Evolutionary conservation across 1,140 invertebrate genomes (phyloP).

Genomic region (Lethrus apterus): DNA sequence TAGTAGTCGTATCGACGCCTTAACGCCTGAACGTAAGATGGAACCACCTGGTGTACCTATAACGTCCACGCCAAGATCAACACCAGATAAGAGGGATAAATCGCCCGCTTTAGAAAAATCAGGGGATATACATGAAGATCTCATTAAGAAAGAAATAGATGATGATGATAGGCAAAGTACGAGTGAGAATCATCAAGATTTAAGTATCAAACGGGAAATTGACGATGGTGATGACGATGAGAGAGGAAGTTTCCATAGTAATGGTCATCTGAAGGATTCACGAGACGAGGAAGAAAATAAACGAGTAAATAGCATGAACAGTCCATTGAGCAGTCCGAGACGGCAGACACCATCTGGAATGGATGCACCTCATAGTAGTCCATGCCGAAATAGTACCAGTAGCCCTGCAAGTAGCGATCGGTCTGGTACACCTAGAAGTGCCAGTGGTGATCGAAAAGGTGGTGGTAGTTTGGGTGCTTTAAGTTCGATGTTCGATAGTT

Average conservation of each 20-base stretch:
- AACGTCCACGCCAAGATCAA: slow-evolving; percentile 63
- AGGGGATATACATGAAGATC: slow-evolving; percentile 39
- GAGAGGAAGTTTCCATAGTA: slow-evolving; percentile 45
- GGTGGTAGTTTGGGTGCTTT: slow-evolving; percentile 68
- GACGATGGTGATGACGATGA: slow-evolving; percentile 50
- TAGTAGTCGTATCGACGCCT: slow-evolving; percentile 63
- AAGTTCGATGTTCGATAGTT: slow-evolving; percentile 83
- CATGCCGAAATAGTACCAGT: slow-evolving; percentile 52
- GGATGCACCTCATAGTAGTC: slow-evolving; percentile 43
- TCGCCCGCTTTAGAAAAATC: slow-evolving; percentile 42
- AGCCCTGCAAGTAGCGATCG: slow-evolving; percentile 68
- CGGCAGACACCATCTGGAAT: slow-evolving; percentile 41
- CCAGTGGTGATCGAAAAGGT: slow-evolving; percentile 50
- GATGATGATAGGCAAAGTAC: slow-evolving; percentile 25
- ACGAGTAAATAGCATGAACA: slow-evolving; percentile 30
- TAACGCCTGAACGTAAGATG: slow-evolving; percentile 68
- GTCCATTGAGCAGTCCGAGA: slow-evolving; percentile 49
- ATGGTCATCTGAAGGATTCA: slow-evolving; percentile 37
- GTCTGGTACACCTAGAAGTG: slow-evolving; percentile 60
- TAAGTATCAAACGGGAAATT: slow-evolving; percentile 50
- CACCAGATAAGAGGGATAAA: slow-evolving; percentile 59
- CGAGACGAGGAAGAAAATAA: slow-evolving; percentile 29
- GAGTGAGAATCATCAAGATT: slow-evolving; percentile 20
- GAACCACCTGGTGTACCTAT: slow-evolving; percentile 53
- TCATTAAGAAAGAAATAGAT: slow-evolving; percentile 37